Evolutionary conservation across 2,797 vertebrate genomes (phyloP).

Genomic region (Arctocebus calabarensis): DNA sequence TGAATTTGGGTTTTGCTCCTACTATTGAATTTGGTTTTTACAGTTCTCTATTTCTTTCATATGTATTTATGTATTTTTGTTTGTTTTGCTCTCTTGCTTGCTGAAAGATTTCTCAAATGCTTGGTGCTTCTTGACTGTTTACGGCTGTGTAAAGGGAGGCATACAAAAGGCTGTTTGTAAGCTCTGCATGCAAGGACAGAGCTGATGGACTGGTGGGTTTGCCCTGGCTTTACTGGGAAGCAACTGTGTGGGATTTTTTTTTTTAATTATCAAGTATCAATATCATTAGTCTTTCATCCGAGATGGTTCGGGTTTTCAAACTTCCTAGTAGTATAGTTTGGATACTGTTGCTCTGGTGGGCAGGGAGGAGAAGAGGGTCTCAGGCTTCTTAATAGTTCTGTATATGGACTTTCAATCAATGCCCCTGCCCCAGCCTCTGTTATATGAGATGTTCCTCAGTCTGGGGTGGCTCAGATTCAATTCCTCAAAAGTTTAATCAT

Average conservation of each 20-base stretch:
- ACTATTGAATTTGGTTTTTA: background rate
- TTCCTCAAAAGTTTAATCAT: background rate
- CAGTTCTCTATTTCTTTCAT: background rate
- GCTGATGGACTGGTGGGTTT: background rate
- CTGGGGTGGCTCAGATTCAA: background rate
- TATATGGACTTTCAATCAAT: background rate
- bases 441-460: background rate
- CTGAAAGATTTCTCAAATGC: conserved; percentile 22
- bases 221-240: background rate
- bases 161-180: background rate
- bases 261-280: background rate
- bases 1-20: background rate
- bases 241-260: background rate
- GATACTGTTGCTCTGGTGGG: background rate
- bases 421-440: background rate
- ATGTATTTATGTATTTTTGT: background rate
- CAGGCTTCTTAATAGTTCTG: background rate
- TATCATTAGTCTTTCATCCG: background rate
- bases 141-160: background rate
- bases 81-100: conserved; percentile 17
- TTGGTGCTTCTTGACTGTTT: background rate
- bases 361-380: background rate
- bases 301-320: background rate
- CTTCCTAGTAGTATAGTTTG: background rate
- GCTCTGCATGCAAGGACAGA: background rate